A percentile compares a stretch with the other conserved stretches of the same genome.
phyloP scores from a whole-genome alignment of 2,888 invertebrate genomes.

The Andrena chrysosceles region DNA sequence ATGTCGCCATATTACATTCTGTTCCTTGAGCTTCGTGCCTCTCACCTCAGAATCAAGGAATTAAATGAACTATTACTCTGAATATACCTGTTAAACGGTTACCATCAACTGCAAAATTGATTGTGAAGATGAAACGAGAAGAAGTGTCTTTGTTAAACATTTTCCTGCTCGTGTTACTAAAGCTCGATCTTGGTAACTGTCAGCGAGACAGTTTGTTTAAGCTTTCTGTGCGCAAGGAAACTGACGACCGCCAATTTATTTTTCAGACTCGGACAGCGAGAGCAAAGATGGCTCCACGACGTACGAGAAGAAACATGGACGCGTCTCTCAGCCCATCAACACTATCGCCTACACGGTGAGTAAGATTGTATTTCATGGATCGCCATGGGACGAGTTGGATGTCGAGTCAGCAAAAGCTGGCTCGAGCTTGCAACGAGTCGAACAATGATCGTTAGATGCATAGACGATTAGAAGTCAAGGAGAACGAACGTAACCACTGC shows the following conservation, averaged over 20 bases:
- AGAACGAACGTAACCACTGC: slow-evolving; percentile 60
- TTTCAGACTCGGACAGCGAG: slow-evolving; percentile 88
- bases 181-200: no score
- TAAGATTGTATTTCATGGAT: slow-evolving; percentile 49
- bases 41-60: no score
- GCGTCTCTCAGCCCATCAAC: slow-evolving; percentile 88
- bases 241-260: neutral
- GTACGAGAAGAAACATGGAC: slow-evolving; percentile 87
- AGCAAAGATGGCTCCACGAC: slow-evolving; percentile 85
- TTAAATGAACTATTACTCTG: no score
- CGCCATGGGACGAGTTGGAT: neutral
- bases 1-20: neutral
- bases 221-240: neutral
- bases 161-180: no score
- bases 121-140: no score
- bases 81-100: no score
- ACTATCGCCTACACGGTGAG: slow-evolving; percentile 92
- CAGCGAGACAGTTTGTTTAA: neutral
- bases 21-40: no score
- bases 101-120: no score
- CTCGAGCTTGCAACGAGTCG: slow-evolving; percentile 1
- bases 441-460: slow-evolving; percentile 26
- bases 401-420: neutral
- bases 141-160: no score
- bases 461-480: slow-evolving; percentile 63